phyloP scores from a whole-genome alignment of 2,888 invertebrate genomes.

The Heliconius cydno region DNA sequence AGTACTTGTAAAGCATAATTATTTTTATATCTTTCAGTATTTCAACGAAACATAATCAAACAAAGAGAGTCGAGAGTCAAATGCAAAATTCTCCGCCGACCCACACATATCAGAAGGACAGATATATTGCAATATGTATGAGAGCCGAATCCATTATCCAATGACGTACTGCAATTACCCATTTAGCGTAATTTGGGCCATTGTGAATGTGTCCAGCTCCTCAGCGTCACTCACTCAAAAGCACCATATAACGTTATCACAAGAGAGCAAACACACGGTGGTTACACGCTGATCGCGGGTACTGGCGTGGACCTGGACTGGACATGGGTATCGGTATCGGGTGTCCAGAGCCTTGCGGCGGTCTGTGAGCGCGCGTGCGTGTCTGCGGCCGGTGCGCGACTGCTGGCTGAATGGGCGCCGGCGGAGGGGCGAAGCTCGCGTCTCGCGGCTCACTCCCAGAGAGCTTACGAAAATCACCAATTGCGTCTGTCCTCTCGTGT shows the following conservation, averaged over 20 bases:
- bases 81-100: slow-evolving; percentile 75
- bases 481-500: slow-evolving; percentile 71
- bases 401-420: slow-evolving; percentile 76
- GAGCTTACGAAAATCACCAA: slow-evolving; percentile 80
- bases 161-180: slow-evolving; percentile 83
- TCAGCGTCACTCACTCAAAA: slow-evolving; percentile 78
- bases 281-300: slow-evolving; percentile 65
- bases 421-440: slow-evolving; percentile 81
- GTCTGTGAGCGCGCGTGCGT: slow-evolving; percentile 75
- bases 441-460: slow-evolving; percentile 70
- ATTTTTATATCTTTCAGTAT: slow-evolving; percentile 72
- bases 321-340: slow-evolving; percentile 65
- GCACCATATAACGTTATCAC: slow-evolving; percentile 78
- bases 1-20: slow-evolving; percentile 56
- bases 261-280: slow-evolving; percentile 69
- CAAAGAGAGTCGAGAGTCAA: slow-evolving; percentile 73
- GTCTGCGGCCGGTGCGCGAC: slow-evolving; percentile 80
- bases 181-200: slow-evolving; percentile 82
- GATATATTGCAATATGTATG: slow-evolving; percentile 73
- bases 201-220: slow-evolving; percentile 72
- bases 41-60: slow-evolving; percentile 69
- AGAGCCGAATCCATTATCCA: slow-evolving; percentile 81
- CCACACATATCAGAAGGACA: slow-evolving; percentile 69
- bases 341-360: slow-evolving; percentile 63
- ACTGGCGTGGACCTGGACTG: slow-evolving; percentile 62